Evolutionary conservation across 2,797 vertebrate species (phyloP).

Genomic region (Prunella strophiata): DNA sequence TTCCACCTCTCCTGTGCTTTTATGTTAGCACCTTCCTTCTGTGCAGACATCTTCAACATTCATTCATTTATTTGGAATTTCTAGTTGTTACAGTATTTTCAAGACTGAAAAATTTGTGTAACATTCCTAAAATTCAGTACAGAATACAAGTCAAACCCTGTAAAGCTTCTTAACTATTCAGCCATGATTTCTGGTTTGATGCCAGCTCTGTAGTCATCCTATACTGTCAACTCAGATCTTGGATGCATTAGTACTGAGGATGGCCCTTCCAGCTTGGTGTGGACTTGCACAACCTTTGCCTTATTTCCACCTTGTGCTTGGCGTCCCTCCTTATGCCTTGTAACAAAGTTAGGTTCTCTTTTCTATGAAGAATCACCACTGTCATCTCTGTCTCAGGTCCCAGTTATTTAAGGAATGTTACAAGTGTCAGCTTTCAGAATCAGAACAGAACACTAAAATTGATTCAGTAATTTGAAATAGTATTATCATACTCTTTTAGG

Average conservation of each 20-base stretch:
- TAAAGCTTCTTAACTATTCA: neutral
- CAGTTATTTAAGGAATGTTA: conserved; percentile 16
- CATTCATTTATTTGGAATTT: neutral
- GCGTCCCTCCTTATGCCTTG: neutral
- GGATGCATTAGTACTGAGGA: neutral
- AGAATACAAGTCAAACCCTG: neutral
- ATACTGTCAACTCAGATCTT: neutral
- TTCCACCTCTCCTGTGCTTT: neutral
- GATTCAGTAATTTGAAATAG: neutral
- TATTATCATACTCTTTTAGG: neutral
- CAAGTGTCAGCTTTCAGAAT: neutral
- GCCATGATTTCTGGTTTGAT: neutral
- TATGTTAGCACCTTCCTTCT: neutral
- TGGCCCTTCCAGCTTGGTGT: neutral
- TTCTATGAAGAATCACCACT: neutral
- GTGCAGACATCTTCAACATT: neutral
- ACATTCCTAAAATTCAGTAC: neutral
- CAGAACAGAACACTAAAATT: conserved; percentile 1
- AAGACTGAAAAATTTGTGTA: neutral
- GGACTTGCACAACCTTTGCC: neutral
- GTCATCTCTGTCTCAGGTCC: neutral
- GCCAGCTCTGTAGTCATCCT: neutral
- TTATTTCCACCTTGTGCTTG: neutral
- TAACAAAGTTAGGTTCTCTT: neutral
- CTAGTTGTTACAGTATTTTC: neutral